Conservation (phyloP, 2,113 vertebrate species). For the Empidonax alnorum region DNA sequence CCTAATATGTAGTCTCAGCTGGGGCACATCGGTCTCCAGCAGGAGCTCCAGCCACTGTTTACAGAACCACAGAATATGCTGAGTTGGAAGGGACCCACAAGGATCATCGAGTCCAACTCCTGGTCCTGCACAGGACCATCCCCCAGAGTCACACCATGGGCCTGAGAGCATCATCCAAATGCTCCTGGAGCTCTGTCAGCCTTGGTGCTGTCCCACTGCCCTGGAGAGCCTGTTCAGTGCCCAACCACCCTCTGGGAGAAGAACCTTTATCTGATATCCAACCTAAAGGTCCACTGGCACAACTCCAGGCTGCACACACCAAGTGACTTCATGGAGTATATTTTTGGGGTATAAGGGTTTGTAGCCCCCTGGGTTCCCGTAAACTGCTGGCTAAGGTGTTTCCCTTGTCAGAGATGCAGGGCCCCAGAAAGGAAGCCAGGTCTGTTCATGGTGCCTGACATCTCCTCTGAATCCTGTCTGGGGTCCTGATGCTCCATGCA, state of each 20-base stretch:
- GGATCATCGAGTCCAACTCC: neutral
- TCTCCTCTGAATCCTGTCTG: neutral
- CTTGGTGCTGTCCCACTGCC: neutral
- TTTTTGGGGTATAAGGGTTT: neutral
- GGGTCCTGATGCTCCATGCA: neutral
- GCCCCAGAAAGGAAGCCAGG: rapidly evolving
- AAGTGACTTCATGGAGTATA: neutral
- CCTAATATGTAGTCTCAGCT: rapidly evolving
- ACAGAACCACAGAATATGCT: neutral
- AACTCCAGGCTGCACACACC: neutral
- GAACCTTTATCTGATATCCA: neutral
- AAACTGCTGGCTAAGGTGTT: neutral
- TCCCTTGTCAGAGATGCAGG: neutral
- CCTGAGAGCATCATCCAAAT: neutral
- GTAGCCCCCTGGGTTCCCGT: neutral
- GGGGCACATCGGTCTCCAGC: neutral
- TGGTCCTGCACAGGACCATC: neutral
- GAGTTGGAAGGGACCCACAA: neutral
- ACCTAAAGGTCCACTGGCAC: neutral
- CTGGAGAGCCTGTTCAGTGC: neutral
- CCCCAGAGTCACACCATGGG: neutral
- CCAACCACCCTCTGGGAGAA: neutral
- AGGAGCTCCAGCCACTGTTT: rapidly evolving
- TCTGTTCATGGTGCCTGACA: rapidly evolving
- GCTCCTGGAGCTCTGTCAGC: neutral